phyloP scores from a whole-genome alignment of 2,113 vertebrate genomes.

The Jacana jacana region DNA sequence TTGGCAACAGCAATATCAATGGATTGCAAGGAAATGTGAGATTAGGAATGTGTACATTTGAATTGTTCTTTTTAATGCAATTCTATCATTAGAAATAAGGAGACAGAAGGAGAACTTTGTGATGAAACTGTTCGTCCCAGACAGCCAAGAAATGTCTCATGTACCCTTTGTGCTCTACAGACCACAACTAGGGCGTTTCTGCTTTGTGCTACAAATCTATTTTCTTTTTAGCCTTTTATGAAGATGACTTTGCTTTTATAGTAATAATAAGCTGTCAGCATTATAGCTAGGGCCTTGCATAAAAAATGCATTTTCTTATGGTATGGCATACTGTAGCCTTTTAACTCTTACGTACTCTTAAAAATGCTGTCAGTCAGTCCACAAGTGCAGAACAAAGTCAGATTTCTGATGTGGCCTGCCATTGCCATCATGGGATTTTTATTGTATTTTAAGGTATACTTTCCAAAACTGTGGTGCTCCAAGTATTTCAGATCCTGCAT shows the following conservation, averaged over 20 bases:
- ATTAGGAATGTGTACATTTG: not conserved
- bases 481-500: not conserved
- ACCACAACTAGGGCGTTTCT: conserved; percentile 4
- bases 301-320: not conserved
- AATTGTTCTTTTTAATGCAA: conserved; percentile 1
- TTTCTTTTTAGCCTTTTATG: conserved; percentile 26
- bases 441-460: not conserved
- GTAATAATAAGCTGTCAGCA: not conserved
- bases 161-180: conserved; percentile 32
- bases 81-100: not conserved
- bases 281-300: not conserved
- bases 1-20: not conserved
- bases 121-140: not conserved
- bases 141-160: not conserved
- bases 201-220: not conserved
- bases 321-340: not conserved
- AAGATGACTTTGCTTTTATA: conserved; percentile 22
- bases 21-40: not conserved
- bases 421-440: not conserved
- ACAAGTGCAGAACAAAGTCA: not conserved
- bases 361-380: not conserved
- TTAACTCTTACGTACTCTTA: not conserved
- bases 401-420: not conserved
- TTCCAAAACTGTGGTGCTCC: not conserved
- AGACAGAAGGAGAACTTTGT: not conserved